Conservation (phyloP, 2,113 vertebrate species). For the Hippocampus barbouri region DNA sequence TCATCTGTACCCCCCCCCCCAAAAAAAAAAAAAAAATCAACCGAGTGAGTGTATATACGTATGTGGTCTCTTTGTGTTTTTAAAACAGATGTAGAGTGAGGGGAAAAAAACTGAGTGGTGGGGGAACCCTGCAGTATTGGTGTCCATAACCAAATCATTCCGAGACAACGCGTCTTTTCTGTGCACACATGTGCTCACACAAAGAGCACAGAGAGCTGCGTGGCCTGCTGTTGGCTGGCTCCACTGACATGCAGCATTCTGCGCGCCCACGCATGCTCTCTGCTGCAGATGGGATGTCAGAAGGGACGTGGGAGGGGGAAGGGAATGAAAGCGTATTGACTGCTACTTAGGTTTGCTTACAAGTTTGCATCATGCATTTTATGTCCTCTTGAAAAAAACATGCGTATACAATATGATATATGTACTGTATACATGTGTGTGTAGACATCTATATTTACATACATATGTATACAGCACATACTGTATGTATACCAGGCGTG, state of each 20-base stretch:
- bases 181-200: slow-evolving; percentile 48
- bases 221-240: slow-evolving; percentile 29
- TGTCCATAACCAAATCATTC: slow-evolving; percentile 60
- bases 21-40: neutral
- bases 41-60: slow-evolving; percentile 9
- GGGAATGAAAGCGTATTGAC: slow-evolving; percentile 21
- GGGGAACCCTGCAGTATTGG: neutral
- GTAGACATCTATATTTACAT: too few species aligned
- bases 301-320: neutral
- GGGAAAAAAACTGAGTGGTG: neutral
- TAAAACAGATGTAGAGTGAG: neutral
- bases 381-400: too few species aligned
- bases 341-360: slow-evolving; percentile 21
- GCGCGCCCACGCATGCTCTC: slow-evolving; percentile 52
- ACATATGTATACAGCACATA: too few species aligned
- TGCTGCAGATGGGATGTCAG: slow-evolving; percentile 41
- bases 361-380: slow-evolving; percentile 18
- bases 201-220: slow-evolving; percentile 47
- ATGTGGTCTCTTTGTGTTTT: slow-evolving; percentile 10
- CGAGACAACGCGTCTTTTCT: slow-evolving; percentile 66
- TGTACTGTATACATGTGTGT: too few species aligned
- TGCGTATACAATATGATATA: too few species aligned
- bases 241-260: slow-evolving; percentile 16
- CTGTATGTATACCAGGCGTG: too few species aligned
- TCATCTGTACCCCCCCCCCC: slow-evolving; percentile 32